These are phyloP conservation scores for Brevimyrus niger DNA, from an alignment of 2,113 vertebrate genomes.

Conservation along the genomic window DNA sequence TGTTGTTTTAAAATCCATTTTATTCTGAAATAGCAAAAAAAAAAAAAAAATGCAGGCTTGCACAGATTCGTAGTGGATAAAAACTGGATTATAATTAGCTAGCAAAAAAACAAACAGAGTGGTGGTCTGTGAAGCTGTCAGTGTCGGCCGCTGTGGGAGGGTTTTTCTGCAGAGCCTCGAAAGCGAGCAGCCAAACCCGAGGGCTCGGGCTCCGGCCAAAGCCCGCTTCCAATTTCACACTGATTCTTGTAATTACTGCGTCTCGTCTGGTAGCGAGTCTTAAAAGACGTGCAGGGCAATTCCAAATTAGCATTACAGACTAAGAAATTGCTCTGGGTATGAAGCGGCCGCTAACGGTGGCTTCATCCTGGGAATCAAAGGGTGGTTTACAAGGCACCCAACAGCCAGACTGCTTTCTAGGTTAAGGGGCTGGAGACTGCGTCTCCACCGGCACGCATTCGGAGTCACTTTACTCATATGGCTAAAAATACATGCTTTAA, in stretches of 20 bases:
- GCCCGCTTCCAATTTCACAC: constrained; percentile 42
- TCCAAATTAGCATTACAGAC: constrained; percentile 36
- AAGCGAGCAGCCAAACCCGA: constrained; percentile 28
- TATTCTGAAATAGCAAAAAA: not conserved
- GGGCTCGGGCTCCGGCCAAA: not conserved
- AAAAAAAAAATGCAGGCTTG: not conserved
- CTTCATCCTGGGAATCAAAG: constrained; percentile 30
- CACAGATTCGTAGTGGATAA: not conserved
- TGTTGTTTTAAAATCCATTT: not conserved
- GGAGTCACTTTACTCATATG: constrained; percentile 5
- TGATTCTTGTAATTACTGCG: constrained; percentile 45
- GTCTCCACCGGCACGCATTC: constrained; percentile 37
- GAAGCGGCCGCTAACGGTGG: constrained; percentile 31
- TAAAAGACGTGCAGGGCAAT: constrained; percentile 5
- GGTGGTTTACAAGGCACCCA: constrained; percentile 33
- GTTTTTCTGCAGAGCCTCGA: constrained; percentile 10
- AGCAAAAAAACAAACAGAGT: constrained; percentile 3
- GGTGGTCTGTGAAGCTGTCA: not conserved
- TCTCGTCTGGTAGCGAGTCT: constrained; percentile 32
- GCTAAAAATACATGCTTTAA: constrained; percentile 65
- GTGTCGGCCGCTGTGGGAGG: constrained; percentile 8
- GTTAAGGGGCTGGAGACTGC: constrained; percentile 20
- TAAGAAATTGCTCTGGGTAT: constrained; percentile 26
- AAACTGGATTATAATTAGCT: not conserved
- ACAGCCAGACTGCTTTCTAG: constrained; percentile 23